Conservation (phyloP, 2,888 invertebrate genomes). For the Fragum fragum region DNA sequence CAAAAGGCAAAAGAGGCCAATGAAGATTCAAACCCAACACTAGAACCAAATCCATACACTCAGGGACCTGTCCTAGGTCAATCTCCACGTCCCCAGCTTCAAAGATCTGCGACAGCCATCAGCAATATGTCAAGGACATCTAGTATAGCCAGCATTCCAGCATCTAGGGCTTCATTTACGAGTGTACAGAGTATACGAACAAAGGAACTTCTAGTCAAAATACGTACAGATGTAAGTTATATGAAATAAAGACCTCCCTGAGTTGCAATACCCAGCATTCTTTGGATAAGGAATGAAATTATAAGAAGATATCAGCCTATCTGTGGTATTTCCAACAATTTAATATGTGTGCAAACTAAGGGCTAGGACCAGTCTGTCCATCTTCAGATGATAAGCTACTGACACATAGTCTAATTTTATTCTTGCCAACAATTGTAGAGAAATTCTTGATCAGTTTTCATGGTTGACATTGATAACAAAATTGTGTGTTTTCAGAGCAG, state of each 20-base stretch:
- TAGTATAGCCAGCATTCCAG: constrained; percentile 47
- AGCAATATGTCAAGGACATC: constrained; percentile 47
- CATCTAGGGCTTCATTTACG: constrained; percentile 60
- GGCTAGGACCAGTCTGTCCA: no score
- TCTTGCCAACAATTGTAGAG: no score
- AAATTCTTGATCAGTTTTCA: no score
- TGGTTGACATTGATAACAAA: no score
- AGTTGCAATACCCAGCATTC: no score
- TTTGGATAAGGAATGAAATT: no score
- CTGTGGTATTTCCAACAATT: no score
- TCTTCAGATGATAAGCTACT: no score
- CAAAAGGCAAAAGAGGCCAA: constrained; percentile 47
- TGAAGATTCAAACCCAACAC: constrained; percentile 46
- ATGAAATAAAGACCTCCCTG: neutral
- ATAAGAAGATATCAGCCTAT: no score
- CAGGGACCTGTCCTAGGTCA: constrained; percentile 17
- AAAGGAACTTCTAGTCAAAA: constrained; percentile 70
- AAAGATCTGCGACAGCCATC: constrained; percentile 29
- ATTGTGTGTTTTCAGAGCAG: no score
- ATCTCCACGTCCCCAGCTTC: constrained; percentile 32
- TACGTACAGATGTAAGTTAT: constrained; percentile 68
- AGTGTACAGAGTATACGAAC: constrained; percentile 67
- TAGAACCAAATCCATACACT: neutral
- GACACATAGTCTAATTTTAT: no score
- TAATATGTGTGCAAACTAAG: no score